Evolutionary conservation across 2,888 invertebrate genomes (phyloP).

Genomic region (Barypeithes pellucidus): DNA sequence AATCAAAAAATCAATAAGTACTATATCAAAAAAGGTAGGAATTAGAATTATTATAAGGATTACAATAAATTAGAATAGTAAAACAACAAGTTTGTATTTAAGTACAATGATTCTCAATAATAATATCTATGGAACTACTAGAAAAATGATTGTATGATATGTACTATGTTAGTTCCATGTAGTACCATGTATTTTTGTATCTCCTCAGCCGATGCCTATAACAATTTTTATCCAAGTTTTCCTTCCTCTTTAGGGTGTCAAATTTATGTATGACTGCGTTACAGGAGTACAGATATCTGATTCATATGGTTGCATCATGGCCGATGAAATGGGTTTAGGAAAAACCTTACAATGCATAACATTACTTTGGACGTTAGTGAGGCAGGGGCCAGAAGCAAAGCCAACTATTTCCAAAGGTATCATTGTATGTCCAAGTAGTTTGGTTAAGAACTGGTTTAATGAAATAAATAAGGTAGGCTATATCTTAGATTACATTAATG

Average conservation of each 20-base stretch:
- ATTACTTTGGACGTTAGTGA: slow-evolving; percentile 93
- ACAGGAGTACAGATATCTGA: slow-evolving; percentile 91
- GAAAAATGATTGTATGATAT: no score
- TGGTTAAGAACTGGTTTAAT: slow-evolving; percentile 99
- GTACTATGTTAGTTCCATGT: no score
- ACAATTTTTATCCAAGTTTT: slow-evolving; percentile 11
- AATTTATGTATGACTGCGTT: slow-evolving; percentile 99
- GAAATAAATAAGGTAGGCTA: slow-evolving; percentile 87
- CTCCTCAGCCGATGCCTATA: no score
- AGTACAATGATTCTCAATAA: no score
- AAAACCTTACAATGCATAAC: slow-evolving; percentile 99
- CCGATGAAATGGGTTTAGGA: slow-evolving; percentile 99
- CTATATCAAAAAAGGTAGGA: no score
- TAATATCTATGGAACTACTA: no score
- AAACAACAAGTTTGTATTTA: no score
- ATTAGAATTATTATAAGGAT: no score
- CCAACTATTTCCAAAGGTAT: slow-evolving; percentile 94
- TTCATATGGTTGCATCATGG: slow-evolving; percentile 98
- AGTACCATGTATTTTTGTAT: no score
- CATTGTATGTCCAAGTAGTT: slow-evolving; percentile 96
- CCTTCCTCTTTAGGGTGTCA: slow-evolving; percentile 81
- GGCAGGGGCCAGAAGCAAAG: slow-evolving; percentile 93
- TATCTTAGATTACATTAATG: no score
- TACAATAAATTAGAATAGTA: no score
- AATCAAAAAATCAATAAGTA: no score